Conservation (phyloP, 2,888 invertebrate species). For the Pocota personata region DNA sequence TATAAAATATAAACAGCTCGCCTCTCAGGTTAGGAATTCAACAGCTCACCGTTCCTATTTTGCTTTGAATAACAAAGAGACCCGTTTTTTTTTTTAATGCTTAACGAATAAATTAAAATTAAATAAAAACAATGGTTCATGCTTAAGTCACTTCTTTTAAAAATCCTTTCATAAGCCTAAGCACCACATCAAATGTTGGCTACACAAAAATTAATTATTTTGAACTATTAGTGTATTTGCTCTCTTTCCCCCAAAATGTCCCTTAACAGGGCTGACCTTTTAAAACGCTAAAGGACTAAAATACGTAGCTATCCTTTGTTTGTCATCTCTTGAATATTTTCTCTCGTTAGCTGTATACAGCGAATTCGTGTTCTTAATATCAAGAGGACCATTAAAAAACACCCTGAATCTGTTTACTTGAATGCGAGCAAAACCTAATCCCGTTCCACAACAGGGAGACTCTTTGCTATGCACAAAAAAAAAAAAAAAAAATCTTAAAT, state of each 20-base stretch:
- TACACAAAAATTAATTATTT: slow-evolving; percentile 54
- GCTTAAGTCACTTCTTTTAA: neutral
- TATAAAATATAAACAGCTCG: no score
- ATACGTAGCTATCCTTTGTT: slow-evolving; percentile 45
- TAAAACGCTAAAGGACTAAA: slow-evolving; percentile 13
- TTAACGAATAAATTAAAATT: slow-evolving; percentile 13
- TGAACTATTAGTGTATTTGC: slow-evolving; percentile 44
- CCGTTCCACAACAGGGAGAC: neutral
- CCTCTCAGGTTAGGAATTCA: neutral
- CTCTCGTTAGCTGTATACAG: slow-evolving; percentile 31
- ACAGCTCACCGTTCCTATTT: neutral
- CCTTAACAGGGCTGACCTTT: slow-evolving; percentile 3
- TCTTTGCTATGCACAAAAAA: slow-evolving; percentile 14
- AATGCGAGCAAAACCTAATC: slow-evolving; percentile 48
- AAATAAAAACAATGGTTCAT: neutral
- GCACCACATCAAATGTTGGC: neutral
- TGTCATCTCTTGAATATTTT: slow-evolving; percentile 44
- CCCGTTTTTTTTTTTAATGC: neutral
- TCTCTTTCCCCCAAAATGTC: neutral
- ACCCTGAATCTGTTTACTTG: slow-evolving; percentile 55
- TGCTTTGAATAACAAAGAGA: neutral
- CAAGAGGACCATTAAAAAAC: slow-evolving; percentile 42
- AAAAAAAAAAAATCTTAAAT: slow-evolving; percentile 47
- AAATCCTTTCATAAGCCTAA: neutral
- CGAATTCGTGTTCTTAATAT: slow-evolving; percentile 37